These are phyloP conservation scores for Dione juno DNA, from an alignment of 2,888 invertebrate genomes.

Conservation along the genomic window DNA sequence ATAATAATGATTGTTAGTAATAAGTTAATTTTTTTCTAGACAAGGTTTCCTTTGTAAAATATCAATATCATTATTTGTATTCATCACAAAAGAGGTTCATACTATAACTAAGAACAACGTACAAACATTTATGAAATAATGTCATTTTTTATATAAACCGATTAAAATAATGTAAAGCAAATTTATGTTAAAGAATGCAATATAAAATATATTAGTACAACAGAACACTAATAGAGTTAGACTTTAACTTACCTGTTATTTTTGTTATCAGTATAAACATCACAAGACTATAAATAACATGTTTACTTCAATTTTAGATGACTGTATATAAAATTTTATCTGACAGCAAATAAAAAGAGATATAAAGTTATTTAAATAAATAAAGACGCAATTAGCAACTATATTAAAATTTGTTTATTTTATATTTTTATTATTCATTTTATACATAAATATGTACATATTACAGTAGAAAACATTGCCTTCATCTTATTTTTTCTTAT, in stretches of 20 bases:
- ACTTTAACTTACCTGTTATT: slow-evolving; percentile 5
- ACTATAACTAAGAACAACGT: too few relatives aligned
- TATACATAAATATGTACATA: background rate
- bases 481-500: background rate
- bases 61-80: too few relatives aligned
- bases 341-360: background rate
- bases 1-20: too few relatives aligned
- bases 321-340: background rate
- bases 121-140: too few relatives aligned
- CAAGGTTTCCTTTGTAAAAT: too few relatives aligned
- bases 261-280: background rate
- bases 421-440: background rate
- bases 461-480: background rate
- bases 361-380: background rate
- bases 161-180: too few relatives aligned
- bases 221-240: background rate
- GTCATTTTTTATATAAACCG: too few relatives aligned
- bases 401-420: background rate
- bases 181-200: too few relatives aligned
- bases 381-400: background rate
- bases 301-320: slow-evolving; percentile 5
- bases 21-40: too few relatives aligned
- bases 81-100: too few relatives aligned
- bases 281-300: slow-evolving; percentile 11
- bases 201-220: too few relatives aligned